These are phyloP conservation scores for Larimichthys crocea DNA, from an alignment of 2,113 vertebrate genomes.

Conservation along the genomic window DNA sequence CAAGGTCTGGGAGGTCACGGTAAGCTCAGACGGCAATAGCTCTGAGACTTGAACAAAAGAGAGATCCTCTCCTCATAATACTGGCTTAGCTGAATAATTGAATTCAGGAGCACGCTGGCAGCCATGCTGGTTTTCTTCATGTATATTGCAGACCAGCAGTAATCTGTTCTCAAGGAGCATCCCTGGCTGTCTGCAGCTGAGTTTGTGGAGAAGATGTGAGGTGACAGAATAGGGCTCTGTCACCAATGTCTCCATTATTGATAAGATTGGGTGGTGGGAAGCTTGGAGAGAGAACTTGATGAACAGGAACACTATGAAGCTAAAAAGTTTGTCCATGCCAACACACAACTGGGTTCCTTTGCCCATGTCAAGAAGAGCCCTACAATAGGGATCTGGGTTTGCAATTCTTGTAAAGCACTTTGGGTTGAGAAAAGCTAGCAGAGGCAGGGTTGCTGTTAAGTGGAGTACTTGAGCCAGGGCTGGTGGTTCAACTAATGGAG, in stretches of 20 bases:
- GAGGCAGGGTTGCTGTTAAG: background rate
- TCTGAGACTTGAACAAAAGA: constrained; percentile 52
- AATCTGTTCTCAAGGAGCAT: constrained; percentile 66
- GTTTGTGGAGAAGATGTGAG: constrained; percentile 68
- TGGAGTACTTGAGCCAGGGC: background rate
- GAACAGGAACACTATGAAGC: constrained; percentile 14
- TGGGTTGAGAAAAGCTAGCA: background rate
- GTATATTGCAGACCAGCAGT: constrained; percentile 69
- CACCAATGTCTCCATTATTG: constrained; percentile 75
- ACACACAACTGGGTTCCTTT: constrained; percentile 24
- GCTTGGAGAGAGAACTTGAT: constrained; percentile 39
- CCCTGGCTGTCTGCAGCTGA: constrained; percentile 64
- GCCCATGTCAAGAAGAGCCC: constrained; percentile 27
- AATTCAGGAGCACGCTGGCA: constrained; percentile 39
- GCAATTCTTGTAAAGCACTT: constrained; percentile 11
- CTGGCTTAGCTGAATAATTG: constrained; percentile 65
- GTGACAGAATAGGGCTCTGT: constrained; percentile 79
- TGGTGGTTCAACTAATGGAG: background rate
- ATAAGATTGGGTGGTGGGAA: constrained; percentile 52
- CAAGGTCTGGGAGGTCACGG: constrained; percentile 31
- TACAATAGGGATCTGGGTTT: constrained; percentile 2
- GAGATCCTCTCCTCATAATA: constrained; percentile 47
- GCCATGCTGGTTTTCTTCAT: constrained; percentile 68
- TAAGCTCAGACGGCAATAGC: constrained; percentile 20
- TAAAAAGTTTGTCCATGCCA: constrained; percentile 43